A percentile compares a stretch with the other conserved stretches of the same genome.
Evolutionary conservation across 2,113 vertebrate genomes (phyloP).

Genomic region (Zeus faber): DNA sequence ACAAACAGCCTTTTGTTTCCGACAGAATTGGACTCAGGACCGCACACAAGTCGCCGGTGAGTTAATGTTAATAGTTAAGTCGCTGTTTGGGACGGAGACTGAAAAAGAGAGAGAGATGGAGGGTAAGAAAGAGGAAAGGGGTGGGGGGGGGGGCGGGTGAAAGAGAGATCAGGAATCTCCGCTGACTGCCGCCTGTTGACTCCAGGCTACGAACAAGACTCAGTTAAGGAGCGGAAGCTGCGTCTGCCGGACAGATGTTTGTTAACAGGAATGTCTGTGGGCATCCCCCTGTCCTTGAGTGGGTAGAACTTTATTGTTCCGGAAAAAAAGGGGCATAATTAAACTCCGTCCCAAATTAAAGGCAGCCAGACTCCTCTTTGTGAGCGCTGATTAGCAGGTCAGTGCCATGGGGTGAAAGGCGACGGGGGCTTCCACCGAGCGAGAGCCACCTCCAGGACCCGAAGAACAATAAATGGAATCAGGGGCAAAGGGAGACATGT

Average conservation of each 20-base stretch:
- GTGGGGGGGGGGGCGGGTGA: constrained; percentile 3
- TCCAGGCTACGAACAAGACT: constrained; percentile 70
- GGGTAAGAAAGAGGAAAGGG: constrained; percentile 3
- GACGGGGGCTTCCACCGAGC: constrained; percentile 28
- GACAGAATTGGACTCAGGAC: constrained; percentile 65
- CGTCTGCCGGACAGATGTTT: constrained; percentile 91
- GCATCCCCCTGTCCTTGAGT: constrained; percentile 78
- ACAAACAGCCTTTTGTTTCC: constrained; percentile 88
- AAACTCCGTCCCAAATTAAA: constrained; percentile 77
- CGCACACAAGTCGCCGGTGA: constrained; percentile 33
- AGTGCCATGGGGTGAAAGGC: constrained; percentile 49
- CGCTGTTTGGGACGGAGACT: constrained; percentile 27
- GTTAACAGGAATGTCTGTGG: constrained; percentile 72
- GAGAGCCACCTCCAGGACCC: constrained; percentile 15
- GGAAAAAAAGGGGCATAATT: constrained; percentile 81
- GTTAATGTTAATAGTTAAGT: constrained; percentile 49
- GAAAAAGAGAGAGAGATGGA: constrained; percentile 3
- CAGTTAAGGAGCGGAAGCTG: constrained; percentile 54
- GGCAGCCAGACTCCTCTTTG: constrained; percentile 65
- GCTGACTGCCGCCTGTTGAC: constrained; percentile 54
- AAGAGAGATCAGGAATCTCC: constrained; percentile 16
- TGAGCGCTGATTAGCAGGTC: constrained; percentile 69
- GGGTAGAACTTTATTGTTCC: constrained; percentile 82
- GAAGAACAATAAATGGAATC: constrained; percentile 68
- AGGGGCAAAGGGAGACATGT: constrained; percentile 35